A percentile compares a stretch with the other conserved stretches of the same genome.
These are phyloP conservation scores for Plumapathes pennacea DNA, from an alignment of 92 coral and sea anemone genomes.

Conservation along the genomic window DNA sequence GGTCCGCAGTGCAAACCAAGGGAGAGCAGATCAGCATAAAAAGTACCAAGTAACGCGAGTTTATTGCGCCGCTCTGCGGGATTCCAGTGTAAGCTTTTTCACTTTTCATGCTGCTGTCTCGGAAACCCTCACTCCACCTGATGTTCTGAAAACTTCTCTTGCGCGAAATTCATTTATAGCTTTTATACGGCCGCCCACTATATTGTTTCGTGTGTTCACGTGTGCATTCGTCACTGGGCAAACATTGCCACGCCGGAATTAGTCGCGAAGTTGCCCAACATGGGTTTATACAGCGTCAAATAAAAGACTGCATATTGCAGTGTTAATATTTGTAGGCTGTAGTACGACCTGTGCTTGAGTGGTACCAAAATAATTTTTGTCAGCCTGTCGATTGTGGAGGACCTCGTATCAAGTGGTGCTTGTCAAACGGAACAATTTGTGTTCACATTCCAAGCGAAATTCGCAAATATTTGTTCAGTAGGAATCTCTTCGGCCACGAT, in stretches of 20 bases:
- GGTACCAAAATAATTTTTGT: constrained; percentile 4
- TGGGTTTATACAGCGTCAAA: too few species aligned
- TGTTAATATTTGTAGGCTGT: constrained; percentile 16
- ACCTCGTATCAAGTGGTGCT: constrained; percentile 5
- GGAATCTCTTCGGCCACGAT: too few species aligned
- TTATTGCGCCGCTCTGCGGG: constrained; percentile 62
- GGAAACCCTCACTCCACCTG: constrained; percentile 5
- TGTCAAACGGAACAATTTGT: constrained; percentile 23
- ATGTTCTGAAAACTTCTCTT: constrained; percentile 23
- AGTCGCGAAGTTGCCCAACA: neutral
- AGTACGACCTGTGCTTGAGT: neutral
- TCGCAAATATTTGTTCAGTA: too few species aligned
- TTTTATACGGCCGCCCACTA: constrained; percentile 40
- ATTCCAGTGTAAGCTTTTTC: constrained; percentile 9
- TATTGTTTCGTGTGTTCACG: constrained; percentile 51
- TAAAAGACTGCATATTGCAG: too few species aligned
- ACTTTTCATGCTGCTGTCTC: constrained; percentile 12
- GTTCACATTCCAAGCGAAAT: constrained; percentile 40
- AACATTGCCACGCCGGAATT: constrained; percentile 49
- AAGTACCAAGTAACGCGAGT: constrained; percentile 45
- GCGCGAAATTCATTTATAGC: constrained; percentile 28
- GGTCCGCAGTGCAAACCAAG: constrained; percentile 16
- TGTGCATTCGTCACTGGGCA: constrained; percentile 32
- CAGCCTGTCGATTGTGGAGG: neutral
- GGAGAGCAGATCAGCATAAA: constrained; percentile 62